Evolutionary conservation across 2,113 vertebrate species (phyloP).

Genomic region (Ia io): DNA sequence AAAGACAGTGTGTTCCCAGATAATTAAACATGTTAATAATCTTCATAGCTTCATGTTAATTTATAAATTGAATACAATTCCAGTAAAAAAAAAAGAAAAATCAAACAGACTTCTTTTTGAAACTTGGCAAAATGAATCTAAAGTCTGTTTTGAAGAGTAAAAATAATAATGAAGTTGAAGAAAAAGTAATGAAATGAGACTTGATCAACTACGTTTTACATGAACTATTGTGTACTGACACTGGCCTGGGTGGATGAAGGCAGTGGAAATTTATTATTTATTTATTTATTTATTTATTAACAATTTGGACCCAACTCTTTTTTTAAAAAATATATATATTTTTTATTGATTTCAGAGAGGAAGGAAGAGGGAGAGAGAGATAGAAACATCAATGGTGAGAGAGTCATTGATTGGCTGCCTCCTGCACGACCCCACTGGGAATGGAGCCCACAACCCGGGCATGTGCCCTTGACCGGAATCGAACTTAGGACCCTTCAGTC

Average conservation of each 20-base stretch:
- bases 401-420: too few relatives aligned
- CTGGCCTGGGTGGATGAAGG: neutral
- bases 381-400: too few relatives aligned
- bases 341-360: too few relatives aligned
- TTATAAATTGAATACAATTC: neutral
- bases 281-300: too few relatives aligned
- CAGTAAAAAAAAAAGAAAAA: slow-evolving; percentile 42
- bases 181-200: neutral
- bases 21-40: neutral
- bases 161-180: neutral
- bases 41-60: neutral
- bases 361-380: too few relatives aligned
- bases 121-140: slow-evolving; percentile 12
- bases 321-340: too few relatives aligned
- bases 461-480: too few relatives aligned
- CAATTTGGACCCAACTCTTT: too few relatives aligned
- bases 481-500: too few relatives aligned
- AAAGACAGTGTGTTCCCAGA: neutral
- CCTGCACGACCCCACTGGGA: too few relatives aligned
- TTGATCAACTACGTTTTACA: neutral
- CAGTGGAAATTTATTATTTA: too few relatives aligned
- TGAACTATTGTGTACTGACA: neutral
- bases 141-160: slow-evolving; percentile 21
- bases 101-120: neutral
- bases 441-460: too few relatives aligned